Evolutionary conservation across 2,888 invertebrate genomes (phyloP), one percentile per base, ranked within the genome.

Genomic region (Plebejus anna): DNA sequence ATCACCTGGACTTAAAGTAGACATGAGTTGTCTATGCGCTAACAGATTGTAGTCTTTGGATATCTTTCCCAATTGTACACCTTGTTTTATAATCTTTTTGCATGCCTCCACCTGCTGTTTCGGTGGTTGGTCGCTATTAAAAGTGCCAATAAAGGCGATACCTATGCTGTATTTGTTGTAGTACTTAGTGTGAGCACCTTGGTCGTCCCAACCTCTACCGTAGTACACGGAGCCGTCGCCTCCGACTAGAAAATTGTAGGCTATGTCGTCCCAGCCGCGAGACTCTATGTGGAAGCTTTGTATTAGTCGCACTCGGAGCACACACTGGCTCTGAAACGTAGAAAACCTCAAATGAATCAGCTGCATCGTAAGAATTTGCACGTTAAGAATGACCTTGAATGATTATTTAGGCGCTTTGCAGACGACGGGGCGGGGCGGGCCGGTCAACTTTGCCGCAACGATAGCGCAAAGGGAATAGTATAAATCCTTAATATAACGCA

Each of bases 171-270:
- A 92, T 16, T 86, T 86, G 84, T 97, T 97, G 84, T 95, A 96
- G 70, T 95, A 94, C 70, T 94, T 94, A 0, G 97, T 95, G 82
- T 97, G 97, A 0, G 97, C 96, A 0, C 97, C 97, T 70, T 95
- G 90, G 78, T 88, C 87, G 80, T 96, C 95, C 97, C 97, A 97
- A 1, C 96, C 96, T 4, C 97, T 95, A 0, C 96, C 97, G 80
- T 94, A 95, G 85, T 97, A 97, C 0, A 95, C 96, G 9, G 95
- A 94, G 0, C 97, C 97, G 83, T 97, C 97, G 4, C 97, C 97
- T 0, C 97, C 97, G 2, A 97, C 95, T 2, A 97, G 88, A 81
- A 97, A 98, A 84, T 97, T 97, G 85, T 97, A 97, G 0, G 94
- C 96, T 38, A 97, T 97, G 83, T 97, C 97, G 66, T 79, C 94